Percentiles rank a stretch among this genome's conserved stretches.
These are phyloP conservation scores for Psittacara wagleri DNA, from an alignment of 2,113 vertebrate genomes.

Conservation along the genomic window DNA sequence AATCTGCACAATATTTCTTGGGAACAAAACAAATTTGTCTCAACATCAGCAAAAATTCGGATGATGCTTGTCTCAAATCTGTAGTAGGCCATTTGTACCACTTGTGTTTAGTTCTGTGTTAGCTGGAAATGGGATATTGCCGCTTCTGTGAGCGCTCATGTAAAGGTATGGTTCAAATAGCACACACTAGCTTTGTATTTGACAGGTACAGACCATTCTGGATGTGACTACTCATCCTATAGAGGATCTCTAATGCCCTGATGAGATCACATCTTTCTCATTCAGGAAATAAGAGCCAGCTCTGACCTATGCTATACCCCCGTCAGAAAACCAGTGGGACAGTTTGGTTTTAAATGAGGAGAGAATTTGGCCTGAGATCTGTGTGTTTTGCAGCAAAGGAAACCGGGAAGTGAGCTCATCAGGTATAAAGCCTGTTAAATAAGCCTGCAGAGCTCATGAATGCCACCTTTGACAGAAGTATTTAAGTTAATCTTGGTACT, in stretches of 20 bases:
- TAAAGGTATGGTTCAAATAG: neutral
- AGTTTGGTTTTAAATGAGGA: neutral
- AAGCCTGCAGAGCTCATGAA: neutral
- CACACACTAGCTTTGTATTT: neutral
- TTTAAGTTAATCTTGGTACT: neutral
- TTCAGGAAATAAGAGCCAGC: neutral
- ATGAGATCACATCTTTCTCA: neutral
- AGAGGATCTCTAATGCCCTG: neutral
- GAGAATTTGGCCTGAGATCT: neutral
- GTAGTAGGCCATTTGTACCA: neutral
- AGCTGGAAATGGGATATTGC: neutral
- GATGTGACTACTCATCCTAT: neutral
- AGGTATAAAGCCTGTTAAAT: neutral
- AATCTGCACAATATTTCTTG: neutral
- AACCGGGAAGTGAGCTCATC: neutral
- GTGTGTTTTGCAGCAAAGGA: neutral
- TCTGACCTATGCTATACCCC: neutral
- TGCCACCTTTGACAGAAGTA: neutral
- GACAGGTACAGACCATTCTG: neutral
- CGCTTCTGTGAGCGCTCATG: fast-evolving
- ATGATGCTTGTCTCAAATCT: neutral
- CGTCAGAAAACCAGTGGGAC: neutral
- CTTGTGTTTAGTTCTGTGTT: fast-evolving
- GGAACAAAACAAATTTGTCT: neutral
- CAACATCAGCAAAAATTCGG: neutral